Conservation (phyloP, 2,113 vertebrate species). For the Xiphorhynchus elegans region DNA sequence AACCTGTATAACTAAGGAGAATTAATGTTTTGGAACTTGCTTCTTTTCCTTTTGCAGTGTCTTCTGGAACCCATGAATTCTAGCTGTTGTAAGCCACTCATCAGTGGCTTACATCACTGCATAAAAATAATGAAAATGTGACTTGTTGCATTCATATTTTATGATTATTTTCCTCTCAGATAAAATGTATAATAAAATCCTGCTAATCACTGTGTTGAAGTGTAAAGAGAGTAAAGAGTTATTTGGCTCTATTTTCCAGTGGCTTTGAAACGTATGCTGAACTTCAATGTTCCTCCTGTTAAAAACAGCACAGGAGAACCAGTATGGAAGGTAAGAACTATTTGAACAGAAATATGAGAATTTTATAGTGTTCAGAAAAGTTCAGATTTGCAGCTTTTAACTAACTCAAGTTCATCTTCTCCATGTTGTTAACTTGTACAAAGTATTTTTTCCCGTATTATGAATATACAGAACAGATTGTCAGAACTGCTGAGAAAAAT, state of each 20-base stretch:
- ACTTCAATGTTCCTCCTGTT: slow-evolving; percentile 93
- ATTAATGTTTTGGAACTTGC: neutral
- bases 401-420: neutral
- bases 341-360: neutral
- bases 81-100: neutral
- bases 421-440: neutral
- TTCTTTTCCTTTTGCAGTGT: neutral
- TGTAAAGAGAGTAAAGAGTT: neutral
- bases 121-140: neutral
- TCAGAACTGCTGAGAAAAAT: neutral
- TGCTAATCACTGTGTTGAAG: neutral
- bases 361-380: neutral
- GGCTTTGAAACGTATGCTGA: slow-evolving; percentile 95
- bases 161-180: neutral
- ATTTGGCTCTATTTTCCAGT: slow-evolving; percentile 74
- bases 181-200: neutral
- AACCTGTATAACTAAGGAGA: neutral
- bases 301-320: slow-evolving; percentile 94
- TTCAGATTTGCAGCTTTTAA: neutral
- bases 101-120: too few species aligned
- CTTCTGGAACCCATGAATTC: neutral
- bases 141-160: neutral
- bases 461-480: neutral
- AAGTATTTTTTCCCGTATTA: neutral
- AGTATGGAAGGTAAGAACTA: slow-evolving; percentile 92